phyloP scores from a whole-genome alignment of 2,888 invertebrate genomes.

The Osmoderma eremita region DNA sequence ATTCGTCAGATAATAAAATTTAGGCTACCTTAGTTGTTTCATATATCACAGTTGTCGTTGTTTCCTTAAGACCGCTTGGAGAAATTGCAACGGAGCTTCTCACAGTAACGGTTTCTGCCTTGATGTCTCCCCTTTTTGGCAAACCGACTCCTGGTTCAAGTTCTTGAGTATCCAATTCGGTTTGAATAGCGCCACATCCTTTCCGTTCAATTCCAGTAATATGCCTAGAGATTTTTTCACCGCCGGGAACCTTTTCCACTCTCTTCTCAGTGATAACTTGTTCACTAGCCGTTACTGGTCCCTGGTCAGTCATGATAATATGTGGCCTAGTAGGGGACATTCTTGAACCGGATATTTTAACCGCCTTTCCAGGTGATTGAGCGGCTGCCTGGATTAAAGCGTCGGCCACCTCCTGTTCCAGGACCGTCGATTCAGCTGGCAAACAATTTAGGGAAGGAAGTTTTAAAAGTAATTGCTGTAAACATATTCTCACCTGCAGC shows the following conservation, averaged over 20 bases:
- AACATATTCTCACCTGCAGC: not conserved
- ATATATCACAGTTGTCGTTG: conserved; percentile 45
- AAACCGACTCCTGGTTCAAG: conserved; percentile 48
- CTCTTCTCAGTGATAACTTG: conserved; percentile 54
- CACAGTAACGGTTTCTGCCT: conserved; percentile 46
- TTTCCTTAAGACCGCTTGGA: conserved; percentile 44
- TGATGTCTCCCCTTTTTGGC: not conserved
- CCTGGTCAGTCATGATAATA: conserved; percentile 50
- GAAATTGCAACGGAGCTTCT: conserved; percentile 44
- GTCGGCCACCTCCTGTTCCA: conserved; percentile 33
- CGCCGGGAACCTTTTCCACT: conserved; percentile 53
- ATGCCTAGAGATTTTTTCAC: conserved; percentile 46
- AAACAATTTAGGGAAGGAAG: not conserved
- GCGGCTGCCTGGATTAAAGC: conserved; percentile 24
- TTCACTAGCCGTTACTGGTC: conserved; percentile 52
- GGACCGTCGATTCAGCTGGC: conserved; percentile 6
- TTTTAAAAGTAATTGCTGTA: not conserved
- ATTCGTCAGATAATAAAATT: too few species aligned
- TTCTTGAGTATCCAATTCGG: conserved; percentile 53
- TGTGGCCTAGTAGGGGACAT: conserved; percentile 36
- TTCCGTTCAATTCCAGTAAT: conserved; percentile 44
- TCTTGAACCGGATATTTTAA: conserved; percentile 35
- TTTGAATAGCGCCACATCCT: conserved; percentile 46
- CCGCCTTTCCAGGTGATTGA: conserved; percentile 25
- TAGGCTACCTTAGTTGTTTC: conserved; percentile 43